Evolutionary conservation across 2,113 vertebrate species (phyloP).

Genomic region (Nothoprocta perdicaria): DNA sequence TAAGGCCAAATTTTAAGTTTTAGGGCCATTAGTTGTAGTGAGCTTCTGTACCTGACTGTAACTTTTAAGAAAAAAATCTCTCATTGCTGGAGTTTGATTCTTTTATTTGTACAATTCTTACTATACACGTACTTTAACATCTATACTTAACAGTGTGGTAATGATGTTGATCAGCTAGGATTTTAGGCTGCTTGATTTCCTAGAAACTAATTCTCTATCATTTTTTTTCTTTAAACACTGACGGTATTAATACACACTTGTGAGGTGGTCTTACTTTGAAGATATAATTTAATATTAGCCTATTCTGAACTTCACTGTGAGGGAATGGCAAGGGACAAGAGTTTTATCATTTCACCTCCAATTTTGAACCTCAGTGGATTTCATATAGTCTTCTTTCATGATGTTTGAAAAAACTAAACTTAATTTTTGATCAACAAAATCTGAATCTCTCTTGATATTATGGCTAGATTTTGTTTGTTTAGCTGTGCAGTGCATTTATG

Average conservation of each 20-base stretch:
- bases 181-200: neutral
- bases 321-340: neutral
- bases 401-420: slow-evolving; percentile 72
- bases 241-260: neutral
- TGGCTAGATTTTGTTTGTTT: slow-evolving; percentile 72
- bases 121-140: neutral
- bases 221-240: neutral
- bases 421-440: slow-evolving; percentile 58
- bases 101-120: neutral
- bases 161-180: neutral
- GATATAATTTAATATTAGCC: neutral
- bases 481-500: slow-evolving; percentile 63
- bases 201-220: neutral
- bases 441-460: slow-evolving; percentile 44
- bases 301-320: neutral
- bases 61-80: neutral
- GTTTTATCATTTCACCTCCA: neutral
- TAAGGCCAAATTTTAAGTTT: neutral
- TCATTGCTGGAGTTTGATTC: neutral
- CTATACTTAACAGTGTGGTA: neutral
- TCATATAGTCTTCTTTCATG: slow-evolving; percentile 78
- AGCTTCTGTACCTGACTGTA: neutral
- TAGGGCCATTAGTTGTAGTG: neutral
- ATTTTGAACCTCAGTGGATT: slow-evolving; percentile 77
- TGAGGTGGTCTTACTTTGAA: neutral